A percentile compares a stretch with the other conserved stretches of the same genome.
phyloP scores from a whole-genome alignment of 2,113 vertebrate species.

The human region GRCh38 chr7:90038001-90038500 shows the following conservation, averaged over 20 bases:
- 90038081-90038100: not conserved
- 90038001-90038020: not conserved
- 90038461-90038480: not conserved
- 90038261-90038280: not conserved
- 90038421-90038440: not conserved
- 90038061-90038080: not conserved
- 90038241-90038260: not conserved
- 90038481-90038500: not conserved
- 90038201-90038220: not conserved
- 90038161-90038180: not conserved
- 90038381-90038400: not conserved
- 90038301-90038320: not conserved
- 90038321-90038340: not conserved
- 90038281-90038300: not conserved
- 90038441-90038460: not conserved
- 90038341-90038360: not conserved
- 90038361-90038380: not conserved
- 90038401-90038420: not conserved
- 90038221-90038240: not conserved
- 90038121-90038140: not conserved
- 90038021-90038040: not conserved
- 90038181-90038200: not conserved
- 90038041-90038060: not conserved
- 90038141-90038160: not conserved
- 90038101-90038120: not conserved